These are phyloP conservation scores for Mactra quadrangularis DNA, from an alignment of 1,140 invertebrate species.

Conservation along the genomic window DNA sequence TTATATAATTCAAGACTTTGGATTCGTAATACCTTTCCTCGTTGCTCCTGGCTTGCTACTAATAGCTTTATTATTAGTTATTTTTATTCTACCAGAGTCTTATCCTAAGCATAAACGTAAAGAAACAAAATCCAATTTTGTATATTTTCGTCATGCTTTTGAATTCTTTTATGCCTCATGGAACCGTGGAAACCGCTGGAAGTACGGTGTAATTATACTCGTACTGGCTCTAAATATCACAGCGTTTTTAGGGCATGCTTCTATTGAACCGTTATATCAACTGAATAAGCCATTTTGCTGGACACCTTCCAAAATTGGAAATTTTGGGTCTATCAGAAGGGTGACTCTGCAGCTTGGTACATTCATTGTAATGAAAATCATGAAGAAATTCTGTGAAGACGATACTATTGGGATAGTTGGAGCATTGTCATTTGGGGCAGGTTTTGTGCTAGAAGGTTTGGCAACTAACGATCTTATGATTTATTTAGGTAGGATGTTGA, in stretches of 20 bases:
- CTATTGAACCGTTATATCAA: constrained; percentile 35
- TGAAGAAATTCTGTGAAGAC: neutral
- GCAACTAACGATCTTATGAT: constrained; percentile 14
- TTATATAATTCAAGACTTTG: neutral
- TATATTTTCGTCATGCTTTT: neutral
- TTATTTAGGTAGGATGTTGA: constrained; percentile 29
- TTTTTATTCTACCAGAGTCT: constrained; percentile 29
- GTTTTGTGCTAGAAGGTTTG: constrained; percentile 18
- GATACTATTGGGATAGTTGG: constrained; percentile 8
- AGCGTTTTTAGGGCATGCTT: neutral
- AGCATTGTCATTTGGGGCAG: neutral
- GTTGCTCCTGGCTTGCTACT: neutral
- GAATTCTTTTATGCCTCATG: constrained; percentile 3
- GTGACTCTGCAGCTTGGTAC: neutral
- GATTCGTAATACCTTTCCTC: constrained; percentile 8
- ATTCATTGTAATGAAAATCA: neutral
- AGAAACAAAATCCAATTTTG: neutral
- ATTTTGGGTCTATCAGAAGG: neutral
- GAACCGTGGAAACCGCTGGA: neutral
- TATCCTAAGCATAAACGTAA: neutral
- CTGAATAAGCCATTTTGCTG: constrained; percentile 40
- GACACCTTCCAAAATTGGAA: constrained; percentile 18
- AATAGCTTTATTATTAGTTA: neutral
- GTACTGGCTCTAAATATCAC: constrained; percentile 1
- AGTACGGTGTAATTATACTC: neutral